Evolutionary conservation across 2,113 vertebrate species (phyloP).

Genomic region (Cephalopholis sonnerati): DNA sequence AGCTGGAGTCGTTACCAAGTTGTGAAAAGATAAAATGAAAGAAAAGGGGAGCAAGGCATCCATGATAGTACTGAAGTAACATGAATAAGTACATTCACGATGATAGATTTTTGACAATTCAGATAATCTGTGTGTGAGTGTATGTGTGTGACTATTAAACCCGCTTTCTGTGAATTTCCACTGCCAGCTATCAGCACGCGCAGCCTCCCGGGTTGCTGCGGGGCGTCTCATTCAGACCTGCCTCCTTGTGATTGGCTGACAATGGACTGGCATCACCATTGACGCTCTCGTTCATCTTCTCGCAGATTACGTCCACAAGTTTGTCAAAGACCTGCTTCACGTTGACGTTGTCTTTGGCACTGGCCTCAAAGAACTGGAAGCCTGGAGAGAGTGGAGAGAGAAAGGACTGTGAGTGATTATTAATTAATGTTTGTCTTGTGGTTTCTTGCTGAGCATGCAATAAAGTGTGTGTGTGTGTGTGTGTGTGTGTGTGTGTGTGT

Average conservation of each 20-base stretch:
- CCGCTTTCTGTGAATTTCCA: not conserved
- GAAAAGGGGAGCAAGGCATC: not conserved
- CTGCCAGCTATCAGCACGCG: constrained; percentile 82
- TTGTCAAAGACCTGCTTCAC: constrained; percentile 93
- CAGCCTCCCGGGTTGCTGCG: constrained; percentile 81
- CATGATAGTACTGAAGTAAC: constrained; percentile 30
- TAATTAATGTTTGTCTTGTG: not conserved
- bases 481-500: constrained; percentile 4
- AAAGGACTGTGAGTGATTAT: not conserved
- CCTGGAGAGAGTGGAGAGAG: constrained; percentile 69
- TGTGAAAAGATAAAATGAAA: not conserved
- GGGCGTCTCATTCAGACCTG: constrained; percentile 78
- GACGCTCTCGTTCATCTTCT: constrained; percentile 91
- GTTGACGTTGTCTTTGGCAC: constrained; percentile 93
- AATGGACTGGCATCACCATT: constrained; percentile 76
- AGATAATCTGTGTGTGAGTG: constrained; percentile 7
- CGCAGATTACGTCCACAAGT: constrained; percentile 91
- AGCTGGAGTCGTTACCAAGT: not conserved
- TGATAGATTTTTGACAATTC: constrained; percentile 32
- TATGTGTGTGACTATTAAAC: not conserved
- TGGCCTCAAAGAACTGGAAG: constrained; percentile 93
- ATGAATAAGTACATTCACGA: constrained; percentile 22
- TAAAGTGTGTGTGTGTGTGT: not conserved
- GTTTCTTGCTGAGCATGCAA: not conserved
- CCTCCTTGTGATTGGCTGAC: constrained; percentile 76